Evolutionary conservation across 2,797 vertebrate genomes (phyloP).

Genomic region (Rhynchotus rufescens): DNA sequence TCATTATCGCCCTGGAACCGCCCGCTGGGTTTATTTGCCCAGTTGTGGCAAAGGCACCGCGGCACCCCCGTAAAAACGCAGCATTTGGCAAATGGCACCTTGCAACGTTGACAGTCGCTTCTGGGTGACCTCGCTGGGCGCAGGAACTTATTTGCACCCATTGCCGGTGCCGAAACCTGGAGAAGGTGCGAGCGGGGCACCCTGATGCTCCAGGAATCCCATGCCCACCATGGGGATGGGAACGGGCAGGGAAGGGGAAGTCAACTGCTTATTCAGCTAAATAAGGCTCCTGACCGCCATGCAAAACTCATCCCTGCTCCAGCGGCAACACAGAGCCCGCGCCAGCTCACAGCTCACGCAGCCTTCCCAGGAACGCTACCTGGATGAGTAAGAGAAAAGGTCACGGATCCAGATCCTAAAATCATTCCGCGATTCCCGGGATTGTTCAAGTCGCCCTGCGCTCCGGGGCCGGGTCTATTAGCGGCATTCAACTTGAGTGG

Average conservation of each 20-base stretch:
- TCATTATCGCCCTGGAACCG: background rate
- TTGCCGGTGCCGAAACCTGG: background rate
- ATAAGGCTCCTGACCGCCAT: no score
- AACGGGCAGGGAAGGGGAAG: background rate
- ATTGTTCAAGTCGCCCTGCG: background rate
- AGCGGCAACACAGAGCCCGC: background rate
- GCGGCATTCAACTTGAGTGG: background rate
- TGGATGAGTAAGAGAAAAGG: background rate
- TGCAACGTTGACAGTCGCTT: slow-evolving; percentile 29
- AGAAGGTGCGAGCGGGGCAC: no score
- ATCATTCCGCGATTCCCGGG: no score
- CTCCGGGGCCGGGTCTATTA: background rate
- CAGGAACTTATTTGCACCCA: background rate
- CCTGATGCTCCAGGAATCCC: no score
- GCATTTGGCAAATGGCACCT: slow-evolving; percentile 40
- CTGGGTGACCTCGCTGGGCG: background rate
- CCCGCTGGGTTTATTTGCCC: background rate
- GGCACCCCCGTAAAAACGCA: slow-evolving; percentile 24
- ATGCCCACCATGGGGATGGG: no score
- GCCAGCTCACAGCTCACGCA: background rate
- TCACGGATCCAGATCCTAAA: background rate
- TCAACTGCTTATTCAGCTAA: background rate
- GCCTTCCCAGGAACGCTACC: background rate
- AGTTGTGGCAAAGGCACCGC: background rate
- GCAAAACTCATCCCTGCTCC: background rate